A percentile compares a stretch with the other conserved stretches of the same genome.
phyloP scores from a whole-genome alignment of 53 echinoderm and acorn worm genomes.

The Mesocentrotus franciscanus region DNA sequence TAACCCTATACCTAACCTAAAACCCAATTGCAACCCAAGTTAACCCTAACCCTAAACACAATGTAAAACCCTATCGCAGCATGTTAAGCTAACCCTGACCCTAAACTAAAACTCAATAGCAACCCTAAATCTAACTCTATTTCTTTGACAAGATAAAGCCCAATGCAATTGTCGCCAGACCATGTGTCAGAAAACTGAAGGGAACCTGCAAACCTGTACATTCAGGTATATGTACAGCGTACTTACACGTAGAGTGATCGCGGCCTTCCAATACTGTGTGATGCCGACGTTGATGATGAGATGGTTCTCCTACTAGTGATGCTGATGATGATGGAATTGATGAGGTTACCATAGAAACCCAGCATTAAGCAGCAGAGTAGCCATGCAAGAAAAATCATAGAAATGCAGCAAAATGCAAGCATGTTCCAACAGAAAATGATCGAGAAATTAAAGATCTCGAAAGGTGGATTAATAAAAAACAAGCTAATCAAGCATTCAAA shows the following conservation, averaged over 20 bases:
- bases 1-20: too few relatives aligned
- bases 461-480: background rate
- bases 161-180: background rate
- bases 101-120: too few relatives aligned
- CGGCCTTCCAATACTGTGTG: conserved; percentile 75
- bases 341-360: conserved; percentile 58
- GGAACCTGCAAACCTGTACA: background rate
- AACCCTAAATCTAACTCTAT: too few relatives aligned
- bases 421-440: conserved; percentile 44
- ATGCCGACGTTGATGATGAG: conserved; percentile 72
- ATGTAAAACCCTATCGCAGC: too few relatives aligned
- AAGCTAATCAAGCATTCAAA: background rate
- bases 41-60: too few relatives aligned
- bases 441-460: background rate
- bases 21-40: too few relatives aligned
- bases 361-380: conserved; percentile 36
- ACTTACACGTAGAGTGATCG: conserved; percentile 81
- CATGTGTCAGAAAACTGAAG: too few relatives aligned
- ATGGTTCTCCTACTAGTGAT: conserved; percentile 59
- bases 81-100: too few relatives aligned
- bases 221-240: background rate
- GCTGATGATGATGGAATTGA: background rate
- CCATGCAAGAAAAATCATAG: conserved; percentile 39
- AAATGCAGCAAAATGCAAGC: conserved; percentile 60
- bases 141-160: too few relatives aligned